These are phyloP conservation scores for Smutsia temminckii DNA, from an alignment of 2,797 vertebrate genomes.

Conservation along the genomic window DNA sequence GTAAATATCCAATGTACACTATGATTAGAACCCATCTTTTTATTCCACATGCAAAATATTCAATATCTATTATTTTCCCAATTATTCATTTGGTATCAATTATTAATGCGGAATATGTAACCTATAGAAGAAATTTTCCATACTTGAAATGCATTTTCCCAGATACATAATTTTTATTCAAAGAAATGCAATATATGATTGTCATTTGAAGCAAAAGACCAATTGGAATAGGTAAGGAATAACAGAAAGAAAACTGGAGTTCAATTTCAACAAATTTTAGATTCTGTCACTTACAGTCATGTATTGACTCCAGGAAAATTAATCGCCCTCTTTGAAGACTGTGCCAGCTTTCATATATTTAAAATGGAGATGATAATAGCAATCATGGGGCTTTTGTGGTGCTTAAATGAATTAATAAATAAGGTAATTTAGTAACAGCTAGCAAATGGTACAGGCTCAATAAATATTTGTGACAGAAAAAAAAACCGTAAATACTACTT, in stretches of 20 bases:
- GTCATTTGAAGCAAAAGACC: not conserved
- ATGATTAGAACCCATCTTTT: not conserved
- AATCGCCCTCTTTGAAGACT: not conserved
- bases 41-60: not conserved
- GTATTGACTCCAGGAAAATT: not conserved
- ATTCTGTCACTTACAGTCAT: not conserved
- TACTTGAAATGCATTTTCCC: not conserved
- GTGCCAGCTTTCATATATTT: not conserved
- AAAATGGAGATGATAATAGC: not conserved
- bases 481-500: not conserved
- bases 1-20: not conserved
- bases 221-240: not conserved
- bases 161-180: not conserved
- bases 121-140: not conserved
- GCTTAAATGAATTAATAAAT: not conserved
- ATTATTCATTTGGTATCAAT: not conserved
- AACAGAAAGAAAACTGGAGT: slow-evolving; percentile 12
- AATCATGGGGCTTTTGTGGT: not conserved
- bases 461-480: not conserved
- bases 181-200: not conserved
- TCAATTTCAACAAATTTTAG: not conserved
- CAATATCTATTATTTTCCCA: not conserved
- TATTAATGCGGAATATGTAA: not conserved
- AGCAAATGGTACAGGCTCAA: not conserved
- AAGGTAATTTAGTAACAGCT: not conserved